Base-by-base conservation (phyloP, 2,797 vertebrate species). In the Manis javanica region DNA sequence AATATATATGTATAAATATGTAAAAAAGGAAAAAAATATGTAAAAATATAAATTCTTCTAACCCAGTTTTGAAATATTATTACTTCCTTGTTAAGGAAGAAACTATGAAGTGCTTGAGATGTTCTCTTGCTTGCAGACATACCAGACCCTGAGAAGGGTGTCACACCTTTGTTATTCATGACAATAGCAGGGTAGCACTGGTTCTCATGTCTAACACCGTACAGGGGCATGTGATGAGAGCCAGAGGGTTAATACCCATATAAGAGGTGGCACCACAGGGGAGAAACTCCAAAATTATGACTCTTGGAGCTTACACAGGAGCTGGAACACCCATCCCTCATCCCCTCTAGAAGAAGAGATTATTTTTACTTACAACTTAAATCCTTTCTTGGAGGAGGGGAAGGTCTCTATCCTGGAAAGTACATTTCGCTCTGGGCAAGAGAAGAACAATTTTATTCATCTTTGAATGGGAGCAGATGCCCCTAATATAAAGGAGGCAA, bases 51-150 rank as follows among this genome's bases (percentile, higher is more conserved):
- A 9, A 31, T 83, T 93, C 39, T 94, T 87, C 89, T 72, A 37
- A 66, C n/a, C 31, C 18, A 6, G 72, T 94, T 93, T 82, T 71
- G 82, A 90, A 39, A 77, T 72, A 94, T 90, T 82, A 68, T 23
- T 57, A 21, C 49, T 81, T 63, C 16, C 16, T 42, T 91, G 7
- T 75, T 77, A 79, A 79, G 14, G 64, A 11, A 83, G 34, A 74
- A 93, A 71, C 29, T 64, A 42, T 75, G 34, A 90, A 63, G 29
- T 11, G 37, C 63, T 12, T 29, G 69, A 85, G 49, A 15, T 61
- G 21, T 34, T 87, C 14, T 61, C 19, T 39, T 64, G 2, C 42
- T 83, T 71, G 61, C n/a, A 46, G 75, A 75, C 87, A 71, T 18
- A 72, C 21, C 59, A 81, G 61, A 7, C 39, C 71, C 57, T 31